Evolutionary conservation across 2,113 vertebrate genomes (phyloP), one percentile per base, ranked within the genome.

Genomic region (Paramisgurnus dabryanus): DNA sequence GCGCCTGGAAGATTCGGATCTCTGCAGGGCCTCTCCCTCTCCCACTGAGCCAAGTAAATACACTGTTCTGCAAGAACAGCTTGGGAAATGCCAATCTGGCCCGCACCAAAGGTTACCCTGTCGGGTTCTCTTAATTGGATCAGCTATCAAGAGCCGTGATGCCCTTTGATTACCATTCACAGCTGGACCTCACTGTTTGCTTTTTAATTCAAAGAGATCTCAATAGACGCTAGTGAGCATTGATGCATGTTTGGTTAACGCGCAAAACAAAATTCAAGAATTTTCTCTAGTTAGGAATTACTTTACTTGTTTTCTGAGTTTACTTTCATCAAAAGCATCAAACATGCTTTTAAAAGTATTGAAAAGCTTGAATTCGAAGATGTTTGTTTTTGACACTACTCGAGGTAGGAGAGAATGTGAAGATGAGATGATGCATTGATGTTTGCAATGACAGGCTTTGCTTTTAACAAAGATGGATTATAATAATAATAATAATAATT

Each of bases 21-120:
- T 79, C 71, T 78, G 82, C 47, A 40, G 60, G 76, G 67, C 49
- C 63, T 61, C 81, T 80, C 57, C 64, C 40, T 85, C 67, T 76
- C 71, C 78, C 65, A 80, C 79, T 8, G 67, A 70, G 83, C 70
- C 87, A 87, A 87, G 83, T 80, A 86, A 89, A 89, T 79, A 81
- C 58, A 80, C 57, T 74, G 17, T 40, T 77, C 64, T 72, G 76
- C 79, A 83, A 86, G 71, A 57, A 66, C 76, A 5, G 43, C 83
- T 74, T 81, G 88, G 83, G 79, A 91, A 92, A 90, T 89, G 87
- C 87, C 87, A 89, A 85, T 82, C 67, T 88, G 82, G 82, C 87
- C 87, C 80, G 83, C 86, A 86, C 72, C 88, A 92, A 93, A 91
- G 90, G 89, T 91, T 91, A 92, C 85, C 86, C 90, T 90, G 90